Evolutionary conservation across 1,140 invertebrate genomes (phyloP).

Genomic region (Zeugodacus cucurbitae): DNA sequence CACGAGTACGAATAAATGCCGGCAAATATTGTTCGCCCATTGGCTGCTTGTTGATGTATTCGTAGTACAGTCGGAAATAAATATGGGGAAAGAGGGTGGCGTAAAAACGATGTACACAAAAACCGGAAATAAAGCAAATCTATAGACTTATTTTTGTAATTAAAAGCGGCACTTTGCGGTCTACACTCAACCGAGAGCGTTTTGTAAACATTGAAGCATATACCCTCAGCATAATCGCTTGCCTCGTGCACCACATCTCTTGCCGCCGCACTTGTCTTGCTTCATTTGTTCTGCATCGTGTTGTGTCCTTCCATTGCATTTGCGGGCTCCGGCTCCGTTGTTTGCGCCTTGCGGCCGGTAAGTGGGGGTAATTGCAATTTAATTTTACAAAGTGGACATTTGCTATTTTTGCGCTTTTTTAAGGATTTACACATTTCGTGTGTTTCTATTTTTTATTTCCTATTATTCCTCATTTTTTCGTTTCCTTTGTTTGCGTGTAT

Average conservation of each 20-base stretch:
- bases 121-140: background rate
- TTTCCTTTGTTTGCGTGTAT: constrained; percentile 17
- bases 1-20: background rate
- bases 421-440: constrained; percentile 16
- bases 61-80: background rate
- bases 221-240: background rate
- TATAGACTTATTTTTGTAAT: constrained; percentile 14
- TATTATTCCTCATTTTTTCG: background rate
- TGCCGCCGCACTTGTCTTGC: background rate
- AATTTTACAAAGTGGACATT: constrained; percentile 44
- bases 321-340: background rate
- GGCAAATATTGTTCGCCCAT: constrained; percentile 5
- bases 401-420: constrained; percentile 39
- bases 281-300: background rate
- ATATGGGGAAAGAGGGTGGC: constrained; percentile 43
- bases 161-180: constrained; percentile 10
- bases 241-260: background rate
- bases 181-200: background rate
- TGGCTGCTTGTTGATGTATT: background rate
- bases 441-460: background rate
- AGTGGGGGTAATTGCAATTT: constrained; percentile 43
- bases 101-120: constrained; percentile 52
- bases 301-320: background rate
- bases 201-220: background rate
- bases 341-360: background rate